Evolutionary conservation across 2,113 vertebrate species (phyloP).

Genomic region (Larimichthys polyactis): DNA sequence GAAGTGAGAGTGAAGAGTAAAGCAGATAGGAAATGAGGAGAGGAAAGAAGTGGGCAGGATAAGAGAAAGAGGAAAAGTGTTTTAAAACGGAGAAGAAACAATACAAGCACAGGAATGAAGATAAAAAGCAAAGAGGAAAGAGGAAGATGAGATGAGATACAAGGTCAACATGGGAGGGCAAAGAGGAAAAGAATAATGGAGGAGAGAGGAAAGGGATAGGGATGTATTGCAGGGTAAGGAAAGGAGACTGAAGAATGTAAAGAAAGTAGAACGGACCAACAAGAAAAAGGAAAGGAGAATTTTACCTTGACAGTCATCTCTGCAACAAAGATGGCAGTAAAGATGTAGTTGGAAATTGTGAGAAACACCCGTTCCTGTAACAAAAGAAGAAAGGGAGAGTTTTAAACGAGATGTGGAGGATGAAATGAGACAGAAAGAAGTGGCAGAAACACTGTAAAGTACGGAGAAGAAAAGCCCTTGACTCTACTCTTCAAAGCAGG

Average conservation of each 20-base stretch:
- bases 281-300: neutral
- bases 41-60: neutral
- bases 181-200: neutral
- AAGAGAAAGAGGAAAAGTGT: neutral
- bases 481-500: neutral
- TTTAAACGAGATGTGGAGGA: neutral
- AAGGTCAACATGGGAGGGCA: neutral
- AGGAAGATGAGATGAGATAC: neutral
- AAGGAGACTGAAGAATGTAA: neutral
- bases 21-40: neutral
- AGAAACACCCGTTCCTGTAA: conserved; percentile 94
- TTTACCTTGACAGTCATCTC: conserved; percentile 98
- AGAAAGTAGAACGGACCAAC: neutral
- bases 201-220: no score
- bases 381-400: neutral
- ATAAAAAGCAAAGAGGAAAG: no score
- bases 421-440: neutral
- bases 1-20: neutral
- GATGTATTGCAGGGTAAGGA: neutral
- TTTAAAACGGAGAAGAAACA: neutral
- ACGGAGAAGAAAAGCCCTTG: neutral
- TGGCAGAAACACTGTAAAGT: neutral
- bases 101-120: neutral
- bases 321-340: conserved; percentile 96
- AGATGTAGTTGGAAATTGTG: conserved; percentile 97